phyloP scores from a whole-genome alignment of 2,888 invertebrate species.

The Hypsopygia costalis region DNA sequence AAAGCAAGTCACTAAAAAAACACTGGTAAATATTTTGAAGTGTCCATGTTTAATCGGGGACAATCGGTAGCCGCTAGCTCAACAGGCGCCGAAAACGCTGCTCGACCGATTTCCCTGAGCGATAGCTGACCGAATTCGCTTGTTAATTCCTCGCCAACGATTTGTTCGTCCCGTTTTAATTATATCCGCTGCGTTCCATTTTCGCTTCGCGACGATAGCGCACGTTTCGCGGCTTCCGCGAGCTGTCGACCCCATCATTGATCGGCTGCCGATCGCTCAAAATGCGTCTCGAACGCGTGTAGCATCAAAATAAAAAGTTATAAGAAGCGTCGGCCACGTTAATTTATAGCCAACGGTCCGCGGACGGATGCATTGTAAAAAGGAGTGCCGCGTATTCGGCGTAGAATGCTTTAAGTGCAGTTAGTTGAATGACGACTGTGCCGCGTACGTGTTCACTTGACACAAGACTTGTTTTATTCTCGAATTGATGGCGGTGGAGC shows the following conservation, averaged over 20 bases:
- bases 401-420: constrained; percentile 10
- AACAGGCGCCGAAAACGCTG: no score
- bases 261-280: constrained; percentile 49
- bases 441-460: constrained; percentile 18
- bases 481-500: constrained; percentile 34
- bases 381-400: background rate
- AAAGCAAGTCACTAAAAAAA: no score
- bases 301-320: constrained; percentile 30
- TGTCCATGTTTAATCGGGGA: no score
- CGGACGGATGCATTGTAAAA: background rate
- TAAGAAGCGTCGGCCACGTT: constrained; percentile 33
- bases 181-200: constrained; percentile 77
- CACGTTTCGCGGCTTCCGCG: constrained; percentile 58
- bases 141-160: constrained; percentile 61
- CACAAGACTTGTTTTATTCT: constrained; percentile 43
- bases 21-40: no score
- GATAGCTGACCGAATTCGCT: constrained; percentile 58
- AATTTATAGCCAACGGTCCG: constrained; percentile 37
- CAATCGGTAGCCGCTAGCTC: no score
- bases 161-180: constrained; percentile 71
- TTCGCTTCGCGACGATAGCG: constrained; percentile 56
- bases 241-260: constrained; percentile 44
- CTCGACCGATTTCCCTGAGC: constrained; percentile 20
- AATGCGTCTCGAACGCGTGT: constrained; percentile 27
- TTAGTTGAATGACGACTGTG: constrained; percentile 20